Evolutionary conservation across 2,888 invertebrate species (phyloP).

Genomic region (Nephrotoma guestfalica): DNA sequence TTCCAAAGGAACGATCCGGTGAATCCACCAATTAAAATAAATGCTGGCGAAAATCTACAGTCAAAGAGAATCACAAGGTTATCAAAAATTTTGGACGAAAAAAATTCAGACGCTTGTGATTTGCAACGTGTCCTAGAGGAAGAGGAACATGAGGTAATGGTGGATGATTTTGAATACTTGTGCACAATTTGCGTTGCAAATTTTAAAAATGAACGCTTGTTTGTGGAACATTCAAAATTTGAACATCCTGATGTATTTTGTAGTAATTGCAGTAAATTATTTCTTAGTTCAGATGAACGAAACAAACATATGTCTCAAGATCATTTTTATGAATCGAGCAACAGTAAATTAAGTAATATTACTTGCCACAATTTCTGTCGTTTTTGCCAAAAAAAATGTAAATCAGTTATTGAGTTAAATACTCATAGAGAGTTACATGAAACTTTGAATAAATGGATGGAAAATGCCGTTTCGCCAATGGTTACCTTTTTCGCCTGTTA

Average conservation of each 20-base stretch:
- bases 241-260: background rate
- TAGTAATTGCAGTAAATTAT: background rate
- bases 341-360: background rate
- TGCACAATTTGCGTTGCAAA: background rate
- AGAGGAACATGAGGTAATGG: background rate
- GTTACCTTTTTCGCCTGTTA: conserved; percentile 7
- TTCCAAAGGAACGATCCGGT: background rate
- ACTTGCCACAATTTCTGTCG: background rate
- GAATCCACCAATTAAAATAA: background rate
- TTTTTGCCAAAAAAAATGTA: conserved; percentile 9
- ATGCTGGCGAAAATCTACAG: background rate
- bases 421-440: conserved; percentile 11
- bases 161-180: background rate
- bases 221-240: background rate
- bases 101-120: background rate
- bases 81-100: background rate
- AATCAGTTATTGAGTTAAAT: conserved; percentile 4
- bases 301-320: background rate
- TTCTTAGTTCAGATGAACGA: background rate
- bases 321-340: background rate
- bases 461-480: background rate
- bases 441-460: conserved; percentile 7
- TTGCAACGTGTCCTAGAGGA: background rate
- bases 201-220: background rate
- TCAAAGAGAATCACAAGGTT: background rate